Evolutionary conservation across 2,888 invertebrate species (phyloP).

Genomic region (Alentia gelatinosa): DNA sequence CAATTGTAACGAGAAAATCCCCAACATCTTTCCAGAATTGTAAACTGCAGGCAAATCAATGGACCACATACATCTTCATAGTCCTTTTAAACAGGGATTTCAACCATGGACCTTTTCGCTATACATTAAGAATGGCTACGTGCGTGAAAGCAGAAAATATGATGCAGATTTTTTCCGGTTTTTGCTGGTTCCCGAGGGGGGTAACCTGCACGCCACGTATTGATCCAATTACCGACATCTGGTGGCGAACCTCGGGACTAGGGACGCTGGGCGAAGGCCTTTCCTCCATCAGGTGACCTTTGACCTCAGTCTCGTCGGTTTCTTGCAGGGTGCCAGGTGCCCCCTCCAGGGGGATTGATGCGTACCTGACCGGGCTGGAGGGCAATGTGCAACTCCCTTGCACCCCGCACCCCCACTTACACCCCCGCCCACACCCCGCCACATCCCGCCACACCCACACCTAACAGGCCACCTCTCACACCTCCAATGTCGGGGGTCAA

Average conservation of each 20-base stretch:
- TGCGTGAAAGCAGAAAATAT: no score
- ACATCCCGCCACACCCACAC: not conserved
- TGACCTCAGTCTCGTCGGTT: conserved; percentile 17
- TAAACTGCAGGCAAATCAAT: no score
- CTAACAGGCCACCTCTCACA: no score
- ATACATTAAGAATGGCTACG: no score
- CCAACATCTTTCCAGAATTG: no score
- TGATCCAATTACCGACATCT: conserved; percentile 33
- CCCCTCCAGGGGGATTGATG: conserved; percentile 30
- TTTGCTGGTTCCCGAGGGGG: not conserved
- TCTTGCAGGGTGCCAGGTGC: conserved; percentile 19
- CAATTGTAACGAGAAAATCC: no score
- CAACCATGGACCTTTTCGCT: no score
- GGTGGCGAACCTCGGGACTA: not conserved
- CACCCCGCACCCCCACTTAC: not conserved
- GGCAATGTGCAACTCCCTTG: not conserved
- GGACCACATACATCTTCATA: no score
- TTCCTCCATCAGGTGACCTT: conserved; percentile 18
- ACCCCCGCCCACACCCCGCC: not conserved
- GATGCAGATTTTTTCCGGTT: not conserved
- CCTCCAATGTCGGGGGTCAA: no score
- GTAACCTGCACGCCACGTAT: conserved; percentile 32
- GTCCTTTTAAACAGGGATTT: no score
- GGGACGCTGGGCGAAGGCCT: not conserved
- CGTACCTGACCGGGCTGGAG: not conserved